Evolutionary conservation across 2,113 vertebrate species (phyloP), one percentile per base, ranked within the genome.

Genomic region (Chiloscyllium plagiosum): DNA sequence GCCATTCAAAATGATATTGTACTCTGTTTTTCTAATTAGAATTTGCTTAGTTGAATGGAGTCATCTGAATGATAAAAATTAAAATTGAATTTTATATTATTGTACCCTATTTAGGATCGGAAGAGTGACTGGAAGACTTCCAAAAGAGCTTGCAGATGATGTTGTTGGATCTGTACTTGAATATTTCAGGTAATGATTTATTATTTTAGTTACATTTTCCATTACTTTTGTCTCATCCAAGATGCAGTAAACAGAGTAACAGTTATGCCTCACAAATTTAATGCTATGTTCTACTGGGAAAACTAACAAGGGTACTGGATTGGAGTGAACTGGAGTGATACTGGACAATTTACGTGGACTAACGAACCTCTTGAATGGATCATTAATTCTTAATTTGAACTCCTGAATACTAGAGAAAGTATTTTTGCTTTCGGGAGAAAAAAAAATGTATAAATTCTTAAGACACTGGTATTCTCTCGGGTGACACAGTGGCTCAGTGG

Each of bases 161-260:
- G 99, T 99, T 96, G 98, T 99, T 33, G 99, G 98, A 72, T 99
- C 99, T 89, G 97, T 99, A 65, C 96, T 99, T 96, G 99, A 99
- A 56, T 99, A 99, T 96, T 99, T 99, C 96, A 99, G 98, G 99
- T 99, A 97, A 95, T 95, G 33, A 93, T 37, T 93, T 37, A 4
- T 65, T 37, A 19, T 93, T 93, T 66, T 66, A 8, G 42, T 19
- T 17, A 33, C 20, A 29, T 76, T 29, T 76, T 69, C 66, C 37
- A 26, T 15, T 95, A 33, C 29, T 95, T 76, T 26, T 22, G 68
- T 7, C 19, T 26, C 33, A 13, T 20, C 17, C 72, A 5, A 22
- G 68, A 15, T 42, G 17, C 17, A 95, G 50, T 15, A 50, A 95
- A 19, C 65, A 70, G 37, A 2, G 22, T 20, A 95, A n/a, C n/a